These are phyloP conservation scores for Bucco capensis DNA, from an alignment of 2,113 vertebrate genomes.

Conservation along the genomic window DNA sequence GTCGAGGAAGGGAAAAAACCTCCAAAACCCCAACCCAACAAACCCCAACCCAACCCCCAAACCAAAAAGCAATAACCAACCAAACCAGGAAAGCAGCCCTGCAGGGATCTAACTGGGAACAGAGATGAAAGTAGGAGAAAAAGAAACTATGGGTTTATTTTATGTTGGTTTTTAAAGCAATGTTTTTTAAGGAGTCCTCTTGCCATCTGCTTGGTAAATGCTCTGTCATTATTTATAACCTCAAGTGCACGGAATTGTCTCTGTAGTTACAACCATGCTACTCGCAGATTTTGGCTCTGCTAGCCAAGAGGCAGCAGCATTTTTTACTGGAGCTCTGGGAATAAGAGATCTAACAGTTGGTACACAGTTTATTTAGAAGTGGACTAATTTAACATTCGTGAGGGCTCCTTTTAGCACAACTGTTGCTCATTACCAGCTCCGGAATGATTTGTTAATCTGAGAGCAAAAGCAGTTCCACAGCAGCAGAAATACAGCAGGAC, in stretches of 20 bases:
- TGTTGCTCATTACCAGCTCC: slow-evolving; percentile 64
- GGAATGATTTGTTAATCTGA: slow-evolving; percentile 51
- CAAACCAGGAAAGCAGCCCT: slow-evolving; percentile 43
- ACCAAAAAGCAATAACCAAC: neutral
- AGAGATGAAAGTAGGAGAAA: slow-evolving; percentile 62
- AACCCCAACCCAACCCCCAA: neutral
- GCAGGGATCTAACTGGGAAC: slow-evolving; percentile 57
- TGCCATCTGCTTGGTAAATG: slow-evolving; percentile 64
- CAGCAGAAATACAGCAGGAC: slow-evolving; percentile 32
- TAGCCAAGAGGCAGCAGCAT: slow-evolving; percentile 55
- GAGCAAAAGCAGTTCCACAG: slow-evolving; percentile 16
- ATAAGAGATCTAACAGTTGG: slow-evolving; percentile 59
- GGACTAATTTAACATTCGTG: slow-evolving; percentile 62
- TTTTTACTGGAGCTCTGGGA: slow-evolving; percentile 60
- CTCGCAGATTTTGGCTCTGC: slow-evolving; percentile 57
- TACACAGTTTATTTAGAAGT: slow-evolving; percentile 62
- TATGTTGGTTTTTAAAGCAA: neutral
- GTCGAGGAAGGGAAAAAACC: neutral
- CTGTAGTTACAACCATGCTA: slow-evolving; percentile 51
- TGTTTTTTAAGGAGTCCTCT: slow-evolving; percentile 44
- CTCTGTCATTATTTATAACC: slow-evolving; percentile 62
- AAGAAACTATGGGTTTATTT: neutral
- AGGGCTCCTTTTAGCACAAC: slow-evolving; percentile 62
- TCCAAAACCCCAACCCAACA: neutral
- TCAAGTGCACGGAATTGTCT: slow-evolving; percentile 56